phyloP scores from a whole-genome alignment of 2,113 vertebrate species.

The Hypocryptadius cinnamomeus region DNA sequence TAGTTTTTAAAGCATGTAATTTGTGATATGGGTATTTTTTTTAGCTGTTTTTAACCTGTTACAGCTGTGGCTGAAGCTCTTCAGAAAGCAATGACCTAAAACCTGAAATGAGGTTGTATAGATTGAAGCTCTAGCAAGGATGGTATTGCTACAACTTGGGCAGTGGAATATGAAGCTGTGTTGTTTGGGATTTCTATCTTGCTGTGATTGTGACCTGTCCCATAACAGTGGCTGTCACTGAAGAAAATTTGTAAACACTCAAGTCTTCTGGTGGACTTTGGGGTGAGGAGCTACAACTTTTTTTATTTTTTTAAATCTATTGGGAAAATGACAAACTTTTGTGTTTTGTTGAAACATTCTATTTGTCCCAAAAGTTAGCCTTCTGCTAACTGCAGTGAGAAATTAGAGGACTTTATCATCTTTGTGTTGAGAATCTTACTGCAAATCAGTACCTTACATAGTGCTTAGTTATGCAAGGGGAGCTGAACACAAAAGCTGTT shows the following conservation, averaged over 20 bases:
- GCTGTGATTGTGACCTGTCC: background rate
- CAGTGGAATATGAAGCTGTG: background rate
- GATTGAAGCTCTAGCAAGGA: background rate
- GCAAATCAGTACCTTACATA: rapidly evolving
- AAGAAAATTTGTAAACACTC: background rate
- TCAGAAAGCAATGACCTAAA: background rate
- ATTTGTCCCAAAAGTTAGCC: background rate
- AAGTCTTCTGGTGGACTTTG: background rate
- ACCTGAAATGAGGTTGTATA: background rate
- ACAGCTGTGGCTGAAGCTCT: background rate
- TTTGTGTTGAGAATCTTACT: background rate
- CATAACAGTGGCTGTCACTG: background rate
- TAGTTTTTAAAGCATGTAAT: background rate
- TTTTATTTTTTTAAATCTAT: background rate
- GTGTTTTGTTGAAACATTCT: background rate
- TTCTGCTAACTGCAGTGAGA: background rate
- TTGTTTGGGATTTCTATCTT: background rate
- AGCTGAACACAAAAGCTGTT: background rate
- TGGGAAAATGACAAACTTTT: background rate
- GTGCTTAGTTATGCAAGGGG: background rate
- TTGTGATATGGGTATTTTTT: background rate
- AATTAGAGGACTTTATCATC: background rate
- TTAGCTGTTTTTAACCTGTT: background rate
- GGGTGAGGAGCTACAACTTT: background rate
- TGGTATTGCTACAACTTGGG: rapidly evolving